phyloP scores from a whole-genome alignment of 2,113 vertebrate species.

The Neotoma lepida region DNA sequence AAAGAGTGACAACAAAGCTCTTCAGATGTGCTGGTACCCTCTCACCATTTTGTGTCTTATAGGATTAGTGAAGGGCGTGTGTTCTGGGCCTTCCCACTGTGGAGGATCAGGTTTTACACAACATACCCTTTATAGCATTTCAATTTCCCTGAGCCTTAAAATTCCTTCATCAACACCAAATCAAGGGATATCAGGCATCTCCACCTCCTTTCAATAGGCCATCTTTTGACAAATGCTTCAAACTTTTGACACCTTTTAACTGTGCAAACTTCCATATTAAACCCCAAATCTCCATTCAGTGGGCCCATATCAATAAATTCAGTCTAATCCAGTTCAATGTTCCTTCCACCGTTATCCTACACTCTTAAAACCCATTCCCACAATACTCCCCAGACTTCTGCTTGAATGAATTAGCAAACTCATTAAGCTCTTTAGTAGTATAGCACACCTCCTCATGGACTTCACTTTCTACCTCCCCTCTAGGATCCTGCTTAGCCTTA shows the following conservation, averaged over 20 bases:
- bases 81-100: background rate
- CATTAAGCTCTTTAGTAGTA: background rate
- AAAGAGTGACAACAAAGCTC: too few species aligned
- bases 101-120: background rate
- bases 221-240: too few species aligned
- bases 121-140: background rate
- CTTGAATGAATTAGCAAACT: background rate
- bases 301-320: too few species aligned
- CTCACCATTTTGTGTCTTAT: background rate
- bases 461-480: background rate
- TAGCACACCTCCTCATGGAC: background rate
- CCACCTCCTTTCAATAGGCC: too few species aligned
- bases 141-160: background rate
- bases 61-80: background rate
- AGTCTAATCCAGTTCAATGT: too few species aligned
- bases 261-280: too few species aligned
- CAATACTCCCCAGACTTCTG: background rate
- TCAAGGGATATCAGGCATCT: too few species aligned
- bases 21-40: background rate
- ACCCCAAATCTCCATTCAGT: too few species aligned
- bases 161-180: background rate
- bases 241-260: too few species aligned
- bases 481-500: background rate
- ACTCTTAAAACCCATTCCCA: background rate
- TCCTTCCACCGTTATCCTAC: too few species aligned